Evolutionary conservation across 2,888 invertebrate species (phyloP), one percentile per base, ranked within the genome.

Genomic region (Steromphala cineraria): DNA sequence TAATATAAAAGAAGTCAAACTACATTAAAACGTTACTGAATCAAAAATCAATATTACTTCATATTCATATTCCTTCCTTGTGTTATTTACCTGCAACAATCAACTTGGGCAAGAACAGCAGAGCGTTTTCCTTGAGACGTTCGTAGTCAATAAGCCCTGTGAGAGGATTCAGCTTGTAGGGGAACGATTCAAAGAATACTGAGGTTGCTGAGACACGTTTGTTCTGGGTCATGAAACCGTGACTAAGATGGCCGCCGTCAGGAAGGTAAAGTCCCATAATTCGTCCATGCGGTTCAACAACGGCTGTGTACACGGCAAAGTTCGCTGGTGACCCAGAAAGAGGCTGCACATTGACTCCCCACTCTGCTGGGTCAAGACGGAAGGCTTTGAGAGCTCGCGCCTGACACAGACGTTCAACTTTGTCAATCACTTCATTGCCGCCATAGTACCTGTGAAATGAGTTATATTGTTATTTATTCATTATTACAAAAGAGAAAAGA

Each of bases 291-390:
- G 99, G 98, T 87, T 97, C 97, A 79, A 94, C 93, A 31, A 94
- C 86, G 53, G 96, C 98, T 4, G 99, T 98, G 94, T 98, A 99
- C 8, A 98, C 98, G 2, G 98, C 98, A 93, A 99, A 96, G 94
- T 99, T 99, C 1, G 98, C 99, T 21, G 99, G 99, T 10, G 97
- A 97, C 89, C 97, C 97, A 80, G 98, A 99, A 91, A 98, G 98
- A 0, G 99, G 98, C 93, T 99, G 99, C 2, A 99, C 99, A 94
- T 99, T 99, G 19, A 98, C 97, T 76, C 99, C 99, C 99, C 99
- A 99, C 93, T 97, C 95, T 80, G 96, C 96, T 0, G 96, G 95
- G 88, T 96, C 95, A 28, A 99, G 94, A 86, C 95, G 95, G 93
- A 96, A 99, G 0, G 97, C 96, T 92, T 97, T 96, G 75, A 99